Evolutionary conservation across 2,113 vertebrate species (phyloP).

Genomic region (Haemorhous mexicanus): DNA sequence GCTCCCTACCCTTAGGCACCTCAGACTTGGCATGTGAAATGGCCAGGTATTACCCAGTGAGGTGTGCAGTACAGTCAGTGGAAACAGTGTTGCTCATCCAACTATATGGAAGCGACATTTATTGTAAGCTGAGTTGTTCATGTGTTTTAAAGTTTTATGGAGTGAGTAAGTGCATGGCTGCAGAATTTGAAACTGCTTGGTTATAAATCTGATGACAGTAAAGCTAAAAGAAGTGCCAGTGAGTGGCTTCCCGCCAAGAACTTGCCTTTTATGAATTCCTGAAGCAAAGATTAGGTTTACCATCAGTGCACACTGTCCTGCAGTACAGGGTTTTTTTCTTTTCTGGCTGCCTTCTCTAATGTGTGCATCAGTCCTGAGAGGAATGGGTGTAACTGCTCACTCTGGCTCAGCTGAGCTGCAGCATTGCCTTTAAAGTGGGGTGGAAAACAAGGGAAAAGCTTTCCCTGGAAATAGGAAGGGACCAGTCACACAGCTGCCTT

Average conservation of each 20-base stretch:
- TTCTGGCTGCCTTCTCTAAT: background rate
- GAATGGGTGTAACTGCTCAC: background rate
- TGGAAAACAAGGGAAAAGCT: background rate
- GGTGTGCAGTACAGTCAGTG: background rate
- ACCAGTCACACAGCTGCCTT: background rate
- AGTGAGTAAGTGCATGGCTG: slow-evolving; percentile 14
- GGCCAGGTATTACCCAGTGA: background rate
- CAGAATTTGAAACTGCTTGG: slow-evolving; percentile 20
- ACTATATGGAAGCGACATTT: background rate
- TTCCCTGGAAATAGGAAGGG: background rate
- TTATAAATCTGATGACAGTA: slow-evolving; percentile 49
- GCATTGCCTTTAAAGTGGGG: background rate
- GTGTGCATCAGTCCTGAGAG: background rate
- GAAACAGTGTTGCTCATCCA: background rate
- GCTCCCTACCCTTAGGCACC: slow-evolving; percentile 3
- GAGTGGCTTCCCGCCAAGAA: background rate
- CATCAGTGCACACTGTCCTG: background rate
- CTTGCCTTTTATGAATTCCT: slow-evolving; percentile 13
- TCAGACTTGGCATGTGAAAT: background rate
- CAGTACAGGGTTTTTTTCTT: background rate
- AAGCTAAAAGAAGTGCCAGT: slow-evolving; percentile 7
- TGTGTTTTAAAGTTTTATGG: slow-evolving; percentile 50
- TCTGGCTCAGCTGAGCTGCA: background rate
- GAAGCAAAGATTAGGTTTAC: background rate
- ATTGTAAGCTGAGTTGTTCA: background rate